Evolutionary conservation across 2,113 vertebrate genomes (phyloP).

Genomic region (Lepidothrix coronata): DNA sequence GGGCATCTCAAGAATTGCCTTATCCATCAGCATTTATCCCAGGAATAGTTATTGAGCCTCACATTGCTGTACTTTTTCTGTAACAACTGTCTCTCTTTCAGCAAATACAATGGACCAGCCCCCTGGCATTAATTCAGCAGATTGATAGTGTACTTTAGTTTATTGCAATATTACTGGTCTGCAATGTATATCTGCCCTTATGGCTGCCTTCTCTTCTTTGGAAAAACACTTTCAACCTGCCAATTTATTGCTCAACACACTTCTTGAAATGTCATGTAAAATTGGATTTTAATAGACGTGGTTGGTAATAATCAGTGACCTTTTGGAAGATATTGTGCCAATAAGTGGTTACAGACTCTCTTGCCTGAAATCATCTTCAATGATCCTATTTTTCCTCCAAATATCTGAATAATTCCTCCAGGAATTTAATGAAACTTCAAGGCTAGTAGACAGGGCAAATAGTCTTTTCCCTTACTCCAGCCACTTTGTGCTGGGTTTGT

Average conservation of each 20-base stretch:
- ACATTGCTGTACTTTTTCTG: not conserved
- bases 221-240: not conserved
- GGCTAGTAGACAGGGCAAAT: not conserved
- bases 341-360: not conserved
- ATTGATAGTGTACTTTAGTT: conserved; percentile 17
- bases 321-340: conserved; percentile 8
- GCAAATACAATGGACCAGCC: not conserved
- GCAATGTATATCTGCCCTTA: not conserved
- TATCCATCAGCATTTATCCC: not conserved
- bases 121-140: not conserved
- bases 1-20: not conserved
- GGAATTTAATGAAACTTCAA: not conserved
- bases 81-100: not conserved
- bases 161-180: conserved; percentile 22
- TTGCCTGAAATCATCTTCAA: not conserved
- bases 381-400: not conserved
- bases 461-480: not conserved
- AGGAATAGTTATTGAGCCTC: not conserved
- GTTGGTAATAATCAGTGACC: conserved; percentile 41
- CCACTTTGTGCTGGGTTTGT: not conserved
- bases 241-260: not conserved
- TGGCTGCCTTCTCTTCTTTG: not conserved
- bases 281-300: conserved; percentile 40
- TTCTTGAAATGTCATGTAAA: conserved; percentile 47
- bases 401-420: not conserved